Evolutionary conservation across 2,888 invertebrate species (phyloP).

Genomic region (Idaea biselata): DNA sequence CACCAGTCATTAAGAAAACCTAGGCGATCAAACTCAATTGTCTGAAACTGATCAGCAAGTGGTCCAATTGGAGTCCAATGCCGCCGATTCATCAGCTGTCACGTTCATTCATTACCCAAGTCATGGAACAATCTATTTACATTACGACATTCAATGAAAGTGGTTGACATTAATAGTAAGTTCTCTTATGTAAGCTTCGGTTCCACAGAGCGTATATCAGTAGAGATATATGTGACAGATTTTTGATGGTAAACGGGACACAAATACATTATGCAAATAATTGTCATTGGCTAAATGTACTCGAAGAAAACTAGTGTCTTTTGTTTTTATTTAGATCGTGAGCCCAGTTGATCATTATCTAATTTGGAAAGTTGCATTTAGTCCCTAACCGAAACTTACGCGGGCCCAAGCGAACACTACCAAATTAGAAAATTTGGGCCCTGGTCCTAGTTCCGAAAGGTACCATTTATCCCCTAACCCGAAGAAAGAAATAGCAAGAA

Average conservation of each 20-base stretch:
- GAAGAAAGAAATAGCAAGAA: too few species aligned
- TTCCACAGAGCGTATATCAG: not conserved
- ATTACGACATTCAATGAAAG: not conserved
- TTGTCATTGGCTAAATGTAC: too few species aligned
- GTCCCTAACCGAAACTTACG: too few species aligned
- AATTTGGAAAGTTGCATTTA: too few species aligned
- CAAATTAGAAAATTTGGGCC: too few species aligned
- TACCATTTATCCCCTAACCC: too few species aligned
- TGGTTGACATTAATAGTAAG: not conserved
- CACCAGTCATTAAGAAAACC: not conserved
- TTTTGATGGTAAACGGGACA: not conserved
- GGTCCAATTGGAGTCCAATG: not conserved
- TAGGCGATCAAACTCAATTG: not conserved
- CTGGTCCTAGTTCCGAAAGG: too few species aligned
- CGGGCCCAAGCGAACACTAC: too few species aligned
- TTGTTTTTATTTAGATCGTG: too few species aligned
- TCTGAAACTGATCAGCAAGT: not conserved
- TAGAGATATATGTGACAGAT: not conserved
- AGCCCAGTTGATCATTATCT: too few species aligned
- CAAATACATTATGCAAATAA: too few species aligned
- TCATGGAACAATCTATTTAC: not conserved
- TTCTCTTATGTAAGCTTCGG: not conserved
- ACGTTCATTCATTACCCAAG: not conserved
- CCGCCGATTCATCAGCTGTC: not conserved
- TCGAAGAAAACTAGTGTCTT: too few species aligned